These are phyloP conservation scores for Priocnemis perturbator DNA, from an alignment of 2,888 invertebrate genomes.

Conservation along the genomic window DNA sequence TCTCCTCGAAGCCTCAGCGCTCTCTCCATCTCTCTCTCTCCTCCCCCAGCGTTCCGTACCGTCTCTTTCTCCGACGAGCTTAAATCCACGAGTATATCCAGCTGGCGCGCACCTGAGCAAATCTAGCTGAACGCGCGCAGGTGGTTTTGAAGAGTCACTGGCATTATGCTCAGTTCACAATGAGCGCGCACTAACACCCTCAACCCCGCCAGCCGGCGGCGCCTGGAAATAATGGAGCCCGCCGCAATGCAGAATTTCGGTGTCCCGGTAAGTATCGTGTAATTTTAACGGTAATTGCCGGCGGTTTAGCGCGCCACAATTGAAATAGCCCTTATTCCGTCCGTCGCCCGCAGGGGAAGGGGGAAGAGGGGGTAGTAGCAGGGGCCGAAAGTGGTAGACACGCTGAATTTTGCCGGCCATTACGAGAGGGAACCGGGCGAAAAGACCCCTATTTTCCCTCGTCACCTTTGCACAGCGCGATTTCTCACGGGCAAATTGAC, in stretches of 20 bases:
- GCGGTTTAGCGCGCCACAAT: slow-evolving; percentile 62
- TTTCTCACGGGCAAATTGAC: slow-evolving; percentile 5
- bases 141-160: slow-evolving; percentile 47
- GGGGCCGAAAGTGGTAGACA: slow-evolving; percentile 14
- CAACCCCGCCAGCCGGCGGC: slow-evolving; percentile 27
- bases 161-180: slow-evolving; percentile 54
- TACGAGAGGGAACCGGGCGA: slow-evolving; percentile 4
- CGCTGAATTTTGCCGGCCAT: slow-evolving; percentile 33
- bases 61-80: not conserved
- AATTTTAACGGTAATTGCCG: slow-evolving; percentile 68
- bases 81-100: slow-evolving; percentile 23
- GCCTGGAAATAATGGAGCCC: slow-evolving; percentile 65
- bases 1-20: not conserved
- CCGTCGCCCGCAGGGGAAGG: slow-evolving; percentile 1
- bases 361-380: not conserved
- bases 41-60: too few species aligned
- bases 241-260: slow-evolving; percentile 68
- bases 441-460: slow-evolving; percentile 4
- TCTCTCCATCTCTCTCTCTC: too few species aligned
- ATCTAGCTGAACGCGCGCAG: slow-evolving; percentile 34
- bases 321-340: slow-evolving; percentile 62
- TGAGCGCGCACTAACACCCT: slow-evolving; percentile 41
- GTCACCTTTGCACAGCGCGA: slow-evolving; percentile 3
- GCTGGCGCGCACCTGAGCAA: slow-evolving; percentile 40
- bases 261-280: slow-evolving; percentile 67